Percentiles rank a stretch among this genome's conserved stretches.
These are phyloP conservation scores for Caenorhabditis latens DNA, from an alignment of 1,140 invertebrate genomes.

Conservation along the genomic window DNA sequence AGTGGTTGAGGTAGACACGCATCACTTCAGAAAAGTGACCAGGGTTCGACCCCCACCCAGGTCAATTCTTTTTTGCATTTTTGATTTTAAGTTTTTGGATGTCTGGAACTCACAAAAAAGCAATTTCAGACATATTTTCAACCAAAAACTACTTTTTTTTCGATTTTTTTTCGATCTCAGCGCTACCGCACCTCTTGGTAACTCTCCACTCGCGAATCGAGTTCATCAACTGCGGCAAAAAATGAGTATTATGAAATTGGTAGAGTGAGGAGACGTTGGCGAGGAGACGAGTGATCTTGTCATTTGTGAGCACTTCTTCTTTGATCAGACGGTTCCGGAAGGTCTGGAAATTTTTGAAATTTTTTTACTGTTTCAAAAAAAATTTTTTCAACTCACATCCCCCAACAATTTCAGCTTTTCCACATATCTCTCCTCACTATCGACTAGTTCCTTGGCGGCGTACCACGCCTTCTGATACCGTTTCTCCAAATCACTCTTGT, in stretches of 20 bases:
- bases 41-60: no score
- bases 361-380: no score
- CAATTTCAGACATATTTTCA: no score
- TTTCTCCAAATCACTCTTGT: not conserved
- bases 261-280: conserved; percentile 82
- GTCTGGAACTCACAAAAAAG: no score
- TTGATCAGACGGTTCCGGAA: conserved; percentile 63
- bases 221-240: conserved; percentile 81
- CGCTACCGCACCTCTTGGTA: conserved; percentile 55
- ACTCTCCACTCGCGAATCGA: conserved; percentile 80
- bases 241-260: conserved; percentile 81
- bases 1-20: no score
- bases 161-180: no score
- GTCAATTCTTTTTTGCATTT: no score
- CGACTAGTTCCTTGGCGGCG: conserved; percentile 68
- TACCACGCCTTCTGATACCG: conserved; percentile 65
- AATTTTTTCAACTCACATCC: conserved; percentile 64
- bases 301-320: conserved; percentile 60
- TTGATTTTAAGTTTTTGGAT: no score
- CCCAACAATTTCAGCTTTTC: conserved; percentile 66
- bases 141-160: no score
- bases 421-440: conserved; percentile 68
- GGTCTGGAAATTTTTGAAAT: conserved; percentile 58
- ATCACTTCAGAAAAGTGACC: no score
- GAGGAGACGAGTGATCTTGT: conserved; percentile 80